phyloP scores from a whole-genome alignment of 2,888 invertebrate genomes.

The Sepiola atlantica region DNA sequence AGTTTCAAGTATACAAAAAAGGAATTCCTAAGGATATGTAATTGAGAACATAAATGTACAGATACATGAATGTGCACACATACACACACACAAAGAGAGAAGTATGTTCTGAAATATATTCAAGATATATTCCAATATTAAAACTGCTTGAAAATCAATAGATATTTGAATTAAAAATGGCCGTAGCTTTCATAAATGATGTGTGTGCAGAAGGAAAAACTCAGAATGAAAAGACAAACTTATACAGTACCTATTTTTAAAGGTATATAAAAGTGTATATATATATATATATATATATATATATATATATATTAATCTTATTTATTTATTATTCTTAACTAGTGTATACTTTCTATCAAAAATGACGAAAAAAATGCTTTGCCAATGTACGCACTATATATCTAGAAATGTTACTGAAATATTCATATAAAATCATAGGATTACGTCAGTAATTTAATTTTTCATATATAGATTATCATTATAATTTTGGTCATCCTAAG shows the following conservation, averaged over 20 bases:
- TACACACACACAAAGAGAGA: neutral
- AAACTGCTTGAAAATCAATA: neutral
- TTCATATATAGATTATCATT: too few relatives aligned
- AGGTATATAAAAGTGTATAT: too few relatives aligned
- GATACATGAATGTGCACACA: neutral
- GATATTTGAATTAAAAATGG: neutral
- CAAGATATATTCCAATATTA: neutral
- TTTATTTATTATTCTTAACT: too few relatives aligned
- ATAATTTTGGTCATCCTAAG: too few relatives aligned
- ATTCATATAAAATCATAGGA: too few relatives aligned
- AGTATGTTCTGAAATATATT: neutral
- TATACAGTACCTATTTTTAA: neutral
- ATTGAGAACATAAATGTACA: neutral
- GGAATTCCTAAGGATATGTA: neutral
- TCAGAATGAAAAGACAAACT: neutral
- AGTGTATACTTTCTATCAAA: too few relatives aligned
- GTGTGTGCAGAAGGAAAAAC: neutral
- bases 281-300: too few relatives aligned
- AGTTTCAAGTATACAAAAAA: neutral
- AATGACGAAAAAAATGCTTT: too few relatives aligned
- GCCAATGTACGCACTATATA: too few relatives aligned
- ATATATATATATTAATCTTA: neutral
- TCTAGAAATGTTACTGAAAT: too few relatives aligned
- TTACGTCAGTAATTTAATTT: too few relatives aligned
- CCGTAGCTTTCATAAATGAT: neutral